phyloP scores from a whole-genome alignment of 1,140 invertebrate species.

The Vanessa atalanta region DNA sequence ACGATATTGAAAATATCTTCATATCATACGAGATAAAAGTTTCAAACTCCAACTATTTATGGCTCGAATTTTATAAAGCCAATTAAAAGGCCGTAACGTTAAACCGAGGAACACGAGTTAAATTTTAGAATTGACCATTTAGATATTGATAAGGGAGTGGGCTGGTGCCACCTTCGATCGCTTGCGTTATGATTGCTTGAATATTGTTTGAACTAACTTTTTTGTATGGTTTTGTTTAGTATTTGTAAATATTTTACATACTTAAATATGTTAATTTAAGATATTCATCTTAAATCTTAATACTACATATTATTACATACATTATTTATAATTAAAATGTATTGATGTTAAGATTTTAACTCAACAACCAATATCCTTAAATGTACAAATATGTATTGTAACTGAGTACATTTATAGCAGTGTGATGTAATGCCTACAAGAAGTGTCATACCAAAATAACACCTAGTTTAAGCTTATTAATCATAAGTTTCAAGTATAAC shows the following conservation, averaged over 20 bases:
- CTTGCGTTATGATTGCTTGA: neutral
- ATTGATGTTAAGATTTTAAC: too few relatives aligned
- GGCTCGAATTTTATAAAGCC: slow-evolving; percentile 45
- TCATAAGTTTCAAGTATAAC: too few relatives aligned
- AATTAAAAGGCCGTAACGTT: slow-evolving; percentile 51
- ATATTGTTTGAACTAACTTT: neutral
- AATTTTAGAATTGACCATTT: slow-evolving; percentile 54
- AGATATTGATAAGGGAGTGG: slow-evolving; percentile 52
- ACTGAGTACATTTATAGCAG: too few relatives aligned
- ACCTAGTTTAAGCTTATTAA: too few relatives aligned
- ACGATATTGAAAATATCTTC: slow-evolving; percentile 15
- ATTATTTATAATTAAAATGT: too few relatives aligned
- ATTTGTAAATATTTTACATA: neutral
- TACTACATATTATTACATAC: too few relatives aligned
- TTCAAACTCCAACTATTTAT: slow-evolving; percentile 38
- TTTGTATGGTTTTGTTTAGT: slow-evolving; percentile 6
- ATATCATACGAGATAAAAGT: slow-evolving; percentile 21
- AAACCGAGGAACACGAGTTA: slow-evolving; percentile 45
- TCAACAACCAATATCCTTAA: too few relatives aligned
- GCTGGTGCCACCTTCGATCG: slow-evolving; percentile 22
- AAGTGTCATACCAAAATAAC: too few relatives aligned
- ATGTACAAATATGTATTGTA: too few relatives aligned
- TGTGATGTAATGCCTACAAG: too few relatives aligned
- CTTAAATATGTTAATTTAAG: neutral
- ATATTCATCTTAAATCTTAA: too few relatives aligned